These are phyloP conservation scores for Callimorpha dominula DNA, from an alignment of 2,888 invertebrate species.

Conservation along the genomic window DNA sequence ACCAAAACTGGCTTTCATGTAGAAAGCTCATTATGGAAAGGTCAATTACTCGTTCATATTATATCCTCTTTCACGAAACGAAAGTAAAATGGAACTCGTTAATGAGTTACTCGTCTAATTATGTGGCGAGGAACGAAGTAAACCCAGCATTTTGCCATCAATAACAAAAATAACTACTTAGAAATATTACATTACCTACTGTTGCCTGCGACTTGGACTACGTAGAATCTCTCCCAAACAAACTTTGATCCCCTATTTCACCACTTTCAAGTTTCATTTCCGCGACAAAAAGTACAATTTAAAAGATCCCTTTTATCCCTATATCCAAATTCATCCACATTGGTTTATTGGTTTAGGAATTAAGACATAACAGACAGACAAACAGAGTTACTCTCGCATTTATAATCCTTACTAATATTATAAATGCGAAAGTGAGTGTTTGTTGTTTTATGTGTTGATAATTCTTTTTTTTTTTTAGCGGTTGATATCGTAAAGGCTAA, in stretches of 20 bases:
- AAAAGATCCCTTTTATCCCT: too few relatives aligned
- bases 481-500: too few relatives aligned
- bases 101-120: constrained; percentile 1
- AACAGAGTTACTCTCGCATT: too few relatives aligned
- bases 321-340: too few relatives aligned
- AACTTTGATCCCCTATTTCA: not conserved
- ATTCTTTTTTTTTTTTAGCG: too few relatives aligned
- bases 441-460: too few relatives aligned
- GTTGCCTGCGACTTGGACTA: not conserved
- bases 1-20: constrained; percentile 4
- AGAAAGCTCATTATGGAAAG: constrained; percentile 5
- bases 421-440: too few relatives aligned
- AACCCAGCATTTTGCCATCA: not conserved
- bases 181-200: not conserved
- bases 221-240: not conserved
- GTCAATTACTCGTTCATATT: constrained; percentile 7
- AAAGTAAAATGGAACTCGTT: constrained; percentile 9
- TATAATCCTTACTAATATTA: too few relatives aligned
- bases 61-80: constrained; percentile 1
- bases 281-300: too few relatives aligned
- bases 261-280: too few relatives aligned
- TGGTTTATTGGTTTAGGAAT: too few relatives aligned
- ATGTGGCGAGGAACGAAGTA: not conserved
- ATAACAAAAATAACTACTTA: not conserved
- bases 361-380: too few relatives aligned